Conservation (phyloP, 2,888 invertebrate genomes). For the Idaea aversata region DNA sequence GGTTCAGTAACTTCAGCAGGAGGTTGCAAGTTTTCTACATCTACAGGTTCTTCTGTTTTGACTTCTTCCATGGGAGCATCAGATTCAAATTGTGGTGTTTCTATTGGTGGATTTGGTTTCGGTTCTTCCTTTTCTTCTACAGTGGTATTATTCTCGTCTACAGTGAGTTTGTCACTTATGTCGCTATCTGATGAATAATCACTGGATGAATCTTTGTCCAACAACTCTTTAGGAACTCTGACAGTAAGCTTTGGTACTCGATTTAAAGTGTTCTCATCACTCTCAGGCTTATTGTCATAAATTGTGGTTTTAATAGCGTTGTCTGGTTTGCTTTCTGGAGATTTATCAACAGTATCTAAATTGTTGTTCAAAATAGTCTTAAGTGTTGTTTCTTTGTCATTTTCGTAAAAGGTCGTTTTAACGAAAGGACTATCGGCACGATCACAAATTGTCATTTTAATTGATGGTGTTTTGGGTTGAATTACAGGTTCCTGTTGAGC, state of each 20-base stretch:
- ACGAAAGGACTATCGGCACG: constrained; percentile 75
- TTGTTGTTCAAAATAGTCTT: constrained; percentile 68
- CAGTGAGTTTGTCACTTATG: constrained; percentile 81
- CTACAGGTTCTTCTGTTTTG: constrained; percentile 33
- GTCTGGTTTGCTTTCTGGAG: constrained; percentile 58
- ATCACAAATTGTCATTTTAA: constrained; percentile 77
- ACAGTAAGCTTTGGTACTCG: constrained; percentile 86
- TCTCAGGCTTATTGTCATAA: constrained; percentile 71
- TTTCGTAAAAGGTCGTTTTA: constrained; percentile 69
- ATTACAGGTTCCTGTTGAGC: constrained; percentile 32
- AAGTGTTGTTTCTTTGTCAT: constrained; percentile 61
- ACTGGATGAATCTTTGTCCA: constrained; percentile 76
- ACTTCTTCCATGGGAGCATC: constrained; percentile 31
- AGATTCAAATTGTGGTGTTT: constrained; percentile 24
- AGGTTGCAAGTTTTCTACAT: constrained; percentile 23
- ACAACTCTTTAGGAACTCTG: constrained; percentile 82
- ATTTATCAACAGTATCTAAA: constrained; percentile 47
- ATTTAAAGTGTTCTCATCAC: constrained; percentile 65
- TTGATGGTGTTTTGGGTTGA: constrained; percentile 58
- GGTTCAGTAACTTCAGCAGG: constrained; percentile 30
- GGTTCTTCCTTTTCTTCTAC: constrained; percentile 32
- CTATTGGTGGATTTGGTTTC: constrained; percentile 24
- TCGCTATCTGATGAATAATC: constrained; percentile 81
- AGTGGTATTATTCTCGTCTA: constrained; percentile 72
- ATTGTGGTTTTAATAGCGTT: constrained; percentile 68